A percentile compares a stretch with the other conserved stretches of the same genome.
Conservation (phyloP, 2,797 vertebrate genomes). For the Ctenosaura bakeri region DNA sequence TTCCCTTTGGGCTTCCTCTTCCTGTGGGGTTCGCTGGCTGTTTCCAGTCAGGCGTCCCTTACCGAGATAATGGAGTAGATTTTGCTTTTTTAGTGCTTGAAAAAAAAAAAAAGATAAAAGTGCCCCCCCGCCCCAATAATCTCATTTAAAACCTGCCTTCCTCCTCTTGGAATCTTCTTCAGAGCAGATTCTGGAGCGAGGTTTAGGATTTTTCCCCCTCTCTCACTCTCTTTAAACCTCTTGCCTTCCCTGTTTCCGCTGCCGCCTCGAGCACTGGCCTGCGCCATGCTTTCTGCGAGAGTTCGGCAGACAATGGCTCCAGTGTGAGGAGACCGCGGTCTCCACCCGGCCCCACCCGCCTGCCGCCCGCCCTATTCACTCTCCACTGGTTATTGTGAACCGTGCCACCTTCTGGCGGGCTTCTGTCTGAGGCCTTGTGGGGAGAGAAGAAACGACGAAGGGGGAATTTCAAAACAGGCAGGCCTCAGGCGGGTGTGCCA, state of each 20-base stretch:
- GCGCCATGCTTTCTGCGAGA: slow-evolving; percentile 9
- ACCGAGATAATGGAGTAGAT: background rate
- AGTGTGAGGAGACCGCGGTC: slow-evolving; percentile 33
- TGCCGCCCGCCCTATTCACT: background rate
- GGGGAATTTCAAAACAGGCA: background rate
- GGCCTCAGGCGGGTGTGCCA: background rate
- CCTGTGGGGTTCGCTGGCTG: background rate
- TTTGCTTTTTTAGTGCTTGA: background rate
- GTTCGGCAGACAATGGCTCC: slow-evolving; percentile 57
- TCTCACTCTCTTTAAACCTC: no score
- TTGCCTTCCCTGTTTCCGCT: background rate
- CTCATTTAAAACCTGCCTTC: background rate
- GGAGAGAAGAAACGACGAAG: background rate
- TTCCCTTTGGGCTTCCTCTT: background rate
- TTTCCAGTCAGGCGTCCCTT: background rate
- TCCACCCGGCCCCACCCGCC: background rate
- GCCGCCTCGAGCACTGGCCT: slow-evolving; percentile 1
- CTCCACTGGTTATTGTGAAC: background rate
- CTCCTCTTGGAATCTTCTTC: background rate
- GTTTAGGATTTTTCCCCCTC: background rate
- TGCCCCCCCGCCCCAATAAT: no score
- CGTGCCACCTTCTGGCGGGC: slow-evolving; percentile 19
- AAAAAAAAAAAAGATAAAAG: no score
- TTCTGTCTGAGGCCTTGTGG: background rate
- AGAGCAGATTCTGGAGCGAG: background rate